These are phyloP conservation scores for Erebia aethiops DNA, from an alignment of 2,888 invertebrate genomes.

Conservation along the genomic window DNA sequence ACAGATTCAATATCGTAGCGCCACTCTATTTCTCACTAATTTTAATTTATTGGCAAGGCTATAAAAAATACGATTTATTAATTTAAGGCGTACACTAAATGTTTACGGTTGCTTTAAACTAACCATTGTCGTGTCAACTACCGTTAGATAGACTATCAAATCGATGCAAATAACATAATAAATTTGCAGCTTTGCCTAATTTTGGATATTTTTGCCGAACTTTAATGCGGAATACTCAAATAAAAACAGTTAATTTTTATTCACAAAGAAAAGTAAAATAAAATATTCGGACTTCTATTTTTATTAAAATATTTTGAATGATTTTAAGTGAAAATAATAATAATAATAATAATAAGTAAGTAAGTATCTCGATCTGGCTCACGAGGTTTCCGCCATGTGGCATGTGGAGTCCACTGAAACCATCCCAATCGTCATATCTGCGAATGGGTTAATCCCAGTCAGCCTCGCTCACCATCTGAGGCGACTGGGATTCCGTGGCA, in stretches of 20 bases:
- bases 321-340: too few species aligned
- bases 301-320: too few species aligned
- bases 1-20: background rate
- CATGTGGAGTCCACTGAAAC: too few species aligned
- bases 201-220: conserved; percentile 58
- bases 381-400: too few species aligned
- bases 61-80: conserved; percentile 39
- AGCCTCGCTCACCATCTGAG: too few species aligned
- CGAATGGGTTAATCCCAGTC: too few species aligned
- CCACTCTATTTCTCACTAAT: background rate
- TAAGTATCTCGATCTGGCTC: too few species aligned
- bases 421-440: too few species aligned
- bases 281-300: too few species aligned
- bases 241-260: conserved; percentile 29
- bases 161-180: conserved; percentile 49
- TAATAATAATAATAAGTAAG: too few species aligned
- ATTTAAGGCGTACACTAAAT: conserved; percentile 37
- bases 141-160: conserved; percentile 48
- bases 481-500: too few species aligned
- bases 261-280: background rate
- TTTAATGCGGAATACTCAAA: conserved; percentile 40
- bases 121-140: conserved; percentile 42
- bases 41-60: conserved; percentile 31
- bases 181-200: conserved; percentile 65
- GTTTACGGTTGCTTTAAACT: conserved; percentile 37